Conservation (phyloP, 2,113 vertebrate species). For the Cephalopterus ornatus region DNA sequence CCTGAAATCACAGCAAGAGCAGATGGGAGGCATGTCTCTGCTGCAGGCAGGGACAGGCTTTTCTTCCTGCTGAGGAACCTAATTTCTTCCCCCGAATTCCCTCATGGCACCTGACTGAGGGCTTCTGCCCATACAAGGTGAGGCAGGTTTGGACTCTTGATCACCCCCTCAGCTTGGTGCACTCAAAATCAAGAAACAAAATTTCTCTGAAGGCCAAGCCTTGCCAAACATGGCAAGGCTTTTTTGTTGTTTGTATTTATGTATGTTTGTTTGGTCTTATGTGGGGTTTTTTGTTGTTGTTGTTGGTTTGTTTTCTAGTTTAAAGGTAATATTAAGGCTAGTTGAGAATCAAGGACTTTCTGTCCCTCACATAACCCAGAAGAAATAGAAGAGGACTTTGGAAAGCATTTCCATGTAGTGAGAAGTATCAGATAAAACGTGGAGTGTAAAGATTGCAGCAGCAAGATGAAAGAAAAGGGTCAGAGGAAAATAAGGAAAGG, state of each 20-base stretch:
- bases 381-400: background rate
- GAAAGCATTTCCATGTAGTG: background rate
- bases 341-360: background rate
- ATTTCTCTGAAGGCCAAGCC: background rate
- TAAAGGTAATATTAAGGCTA: background rate
- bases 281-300: background rate
- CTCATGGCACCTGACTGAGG: background rate
- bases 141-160: background rate
- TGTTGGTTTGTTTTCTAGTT: background rate
- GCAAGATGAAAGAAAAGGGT: constrained; percentile 40
- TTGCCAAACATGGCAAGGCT: background rate
- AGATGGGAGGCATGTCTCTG: background rate
- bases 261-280: background rate
- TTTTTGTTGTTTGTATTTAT: background rate
- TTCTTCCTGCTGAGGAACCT: background rate
- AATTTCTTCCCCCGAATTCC: background rate
- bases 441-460: constrained; percentile 28
- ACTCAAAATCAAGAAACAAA: background rate
- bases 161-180: background rate
- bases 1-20: constrained; percentile 7
- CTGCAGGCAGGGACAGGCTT: background rate
- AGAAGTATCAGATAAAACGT: constrained; percentile 18
- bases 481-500: constrained; percentile 29
- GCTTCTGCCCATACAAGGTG: background rate
- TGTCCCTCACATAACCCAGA: background rate